Base-by-base conservation (phyloP, 2,113 vertebrate genomes). In the Ailuropoda melanoleuca region DNA sequence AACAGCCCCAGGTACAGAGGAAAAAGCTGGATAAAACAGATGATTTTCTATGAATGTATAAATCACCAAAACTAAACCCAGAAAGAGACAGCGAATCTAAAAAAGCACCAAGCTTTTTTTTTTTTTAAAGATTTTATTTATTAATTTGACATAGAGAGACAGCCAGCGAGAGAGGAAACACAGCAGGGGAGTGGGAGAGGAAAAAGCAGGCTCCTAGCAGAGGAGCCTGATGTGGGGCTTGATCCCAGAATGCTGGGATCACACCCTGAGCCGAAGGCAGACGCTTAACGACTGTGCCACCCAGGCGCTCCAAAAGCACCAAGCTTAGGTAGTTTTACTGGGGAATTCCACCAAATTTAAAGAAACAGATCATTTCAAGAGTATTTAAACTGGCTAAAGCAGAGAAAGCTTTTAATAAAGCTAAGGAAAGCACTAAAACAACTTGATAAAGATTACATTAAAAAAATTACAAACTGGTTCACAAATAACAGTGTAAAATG, bases 1-100 rank as follows among this genome's bases (percentile, higher is more conserved):
- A 64, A 77, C 0, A 72, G 75, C 31, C 24, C 14, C 26, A 97
- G 60, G 23, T 83, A 60, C 3, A 74, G 13, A 87, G 37, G 37
- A n/a, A 77, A 62, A 72, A 77, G 24, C n/a, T 91, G 46, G 14
- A 90, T 37, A 66, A 55, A 95, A 48, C 46, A 29, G 46, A 87
- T 78, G 13, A 88, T 95, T 95, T 95, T 84, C 75, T 86, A 81
- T 34, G 82, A 86, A 90, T 23, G 72, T 31, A 60, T 74, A 95
- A 87, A 43, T 72, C 18, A 84, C 29, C 66, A 88, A 90, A 93
- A 95, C 34, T 77, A 26, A 92, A 75, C 13, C 50, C 50, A 88
- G 31, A 85, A 90, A 72, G 15, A 92, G 37, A 92, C 1, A 85
- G 34, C 5, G 95, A 95, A 93, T 37, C 39, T 96, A 34, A 91